These are phyloP conservation scores for Plumapathes pennacea DNA, from an alignment of 92 coral and sea anemone genomes.

Conservation along the genomic window DNA sequence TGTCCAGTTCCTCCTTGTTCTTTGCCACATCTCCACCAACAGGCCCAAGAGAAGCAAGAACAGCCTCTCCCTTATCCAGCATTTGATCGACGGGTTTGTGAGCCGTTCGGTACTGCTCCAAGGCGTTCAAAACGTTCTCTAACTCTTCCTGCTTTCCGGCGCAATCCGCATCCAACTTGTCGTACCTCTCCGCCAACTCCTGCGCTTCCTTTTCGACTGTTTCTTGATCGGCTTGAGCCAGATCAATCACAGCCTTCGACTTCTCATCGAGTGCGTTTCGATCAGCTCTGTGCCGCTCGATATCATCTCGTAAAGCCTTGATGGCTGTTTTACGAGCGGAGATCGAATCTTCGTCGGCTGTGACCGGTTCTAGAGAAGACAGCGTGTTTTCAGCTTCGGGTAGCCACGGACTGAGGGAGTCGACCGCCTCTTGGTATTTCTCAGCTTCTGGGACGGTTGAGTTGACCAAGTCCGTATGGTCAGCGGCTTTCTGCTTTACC, in stretches of 20 bases:
- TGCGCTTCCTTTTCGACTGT: conserved; percentile 60
- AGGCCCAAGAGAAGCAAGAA: conserved; percentile 57
- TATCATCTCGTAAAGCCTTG: conserved; percentile 54
- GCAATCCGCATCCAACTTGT: conserved; percentile 63
- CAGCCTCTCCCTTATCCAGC: conserved; percentile 60
- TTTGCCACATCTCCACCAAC: conserved; percentile 76
- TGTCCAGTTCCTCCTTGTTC: conserved; percentile 76
- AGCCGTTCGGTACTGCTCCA: conserved; percentile 50
- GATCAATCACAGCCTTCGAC: conserved; percentile 58
- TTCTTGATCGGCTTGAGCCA: conserved; percentile 74
- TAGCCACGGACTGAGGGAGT: conserved; percentile 71
- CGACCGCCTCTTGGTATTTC: conserved; percentile 63
- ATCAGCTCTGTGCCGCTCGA: conserved; percentile 72
- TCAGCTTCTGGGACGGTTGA: conserved; percentile 79
- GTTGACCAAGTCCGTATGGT: conserved; percentile 62
- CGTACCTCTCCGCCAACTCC: conserved; percentile 79
- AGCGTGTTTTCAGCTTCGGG: conserved; percentile 74
- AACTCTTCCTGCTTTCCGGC: conserved; percentile 56
- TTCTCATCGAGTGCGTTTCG: conserved; percentile 73
- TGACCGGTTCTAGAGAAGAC: conserved; percentile 63
- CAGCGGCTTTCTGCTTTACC: conserved; percentile 57
- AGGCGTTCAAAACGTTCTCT: conserved; percentile 42
- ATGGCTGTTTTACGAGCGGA: conserved; percentile 30
- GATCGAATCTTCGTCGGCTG: conserved; percentile 53
- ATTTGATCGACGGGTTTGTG: conserved; percentile 68